These are phyloP conservation scores for Serrognathus titanus DNA, from an alignment of 2,888 invertebrate species.

Conservation along the genomic window DNA sequence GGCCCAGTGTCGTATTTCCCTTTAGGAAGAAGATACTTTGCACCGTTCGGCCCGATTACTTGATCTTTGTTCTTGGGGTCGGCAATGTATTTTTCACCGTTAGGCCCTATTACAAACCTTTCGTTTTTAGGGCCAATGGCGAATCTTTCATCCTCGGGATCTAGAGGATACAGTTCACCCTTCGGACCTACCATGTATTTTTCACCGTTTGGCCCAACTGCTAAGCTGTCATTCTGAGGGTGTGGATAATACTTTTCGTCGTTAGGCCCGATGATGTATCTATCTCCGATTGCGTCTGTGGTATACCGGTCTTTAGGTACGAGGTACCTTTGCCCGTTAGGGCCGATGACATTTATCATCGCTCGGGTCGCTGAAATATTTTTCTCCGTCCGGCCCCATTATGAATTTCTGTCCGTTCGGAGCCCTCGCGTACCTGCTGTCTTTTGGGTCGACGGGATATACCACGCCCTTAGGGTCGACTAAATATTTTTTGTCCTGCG, in stretches of 20 bases:
- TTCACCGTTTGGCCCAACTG: slow-evolving; percentile 12
- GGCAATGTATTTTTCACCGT: slow-evolving; percentile 15
- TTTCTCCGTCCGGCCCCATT: slow-evolving; percentile 12
- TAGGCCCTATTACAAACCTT: slow-evolving; percentile 4
- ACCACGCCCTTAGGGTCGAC: slow-evolving; percentile 9
- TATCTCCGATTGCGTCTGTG: slow-evolving; percentile 11
- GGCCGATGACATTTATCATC: slow-evolving; percentile 14
- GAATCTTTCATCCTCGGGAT: slow-evolving; percentile 11
- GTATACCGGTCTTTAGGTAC: slow-evolving; percentile 12
- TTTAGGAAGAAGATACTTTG: slow-evolving; percentile 16
- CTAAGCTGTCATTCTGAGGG: slow-evolving; percentile 8
- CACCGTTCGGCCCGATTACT: slow-evolving; percentile 11
- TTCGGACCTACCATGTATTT: slow-evolving; percentile 8
- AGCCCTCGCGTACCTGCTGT: slow-evolving; percentile 9
- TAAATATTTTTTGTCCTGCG: slow-evolving; percentile 9
- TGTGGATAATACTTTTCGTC: slow-evolving; percentile 15
- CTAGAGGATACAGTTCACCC: slow-evolving; percentile 9
- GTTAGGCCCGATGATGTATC: slow-evolving; percentile 11
- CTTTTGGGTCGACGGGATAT: slow-evolving; percentile 14
- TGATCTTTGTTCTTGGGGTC: slow-evolving; percentile 13
- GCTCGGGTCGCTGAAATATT: slow-evolving; percentile 12
- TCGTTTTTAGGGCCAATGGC: slow-evolving; percentile 5
- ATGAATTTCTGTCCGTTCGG: slow-evolving; percentile 9
- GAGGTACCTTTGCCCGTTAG: slow-evolving; percentile 9
- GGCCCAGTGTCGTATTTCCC: slow-evolving; percentile 13